phyloP scores from a whole-genome alignment of 1,140 invertebrate genomes.

The Melitaea cinxia region DNA sequence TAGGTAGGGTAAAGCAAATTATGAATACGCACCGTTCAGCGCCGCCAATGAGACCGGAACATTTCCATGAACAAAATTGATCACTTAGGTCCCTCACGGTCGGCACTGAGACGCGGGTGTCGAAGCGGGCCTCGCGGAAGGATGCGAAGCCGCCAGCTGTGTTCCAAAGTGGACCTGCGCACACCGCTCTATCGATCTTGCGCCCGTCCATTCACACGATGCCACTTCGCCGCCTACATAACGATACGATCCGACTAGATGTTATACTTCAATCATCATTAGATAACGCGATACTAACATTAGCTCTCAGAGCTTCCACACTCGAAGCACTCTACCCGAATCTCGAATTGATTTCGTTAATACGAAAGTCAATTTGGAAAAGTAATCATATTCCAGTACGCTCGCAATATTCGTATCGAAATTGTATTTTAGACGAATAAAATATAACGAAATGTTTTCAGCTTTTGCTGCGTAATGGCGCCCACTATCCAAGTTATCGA shows the following conservation, averaged over 20 bases:
- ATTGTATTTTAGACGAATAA: conserved; percentile 24
- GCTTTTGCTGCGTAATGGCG: conserved; percentile 39
- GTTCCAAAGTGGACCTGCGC: conserved; percentile 62
- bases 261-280: conserved; percentile 76
- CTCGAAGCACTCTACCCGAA: conserved; percentile 52
- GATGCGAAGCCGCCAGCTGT: conserved; percentile 65
- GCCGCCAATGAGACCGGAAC: conserved; percentile 53
- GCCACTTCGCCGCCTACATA: conserved; percentile 72
- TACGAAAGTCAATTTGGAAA: conserved; percentile 31
- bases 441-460: conserved; percentile 27
- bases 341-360: conserved; percentile 47
- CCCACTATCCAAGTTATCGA: conserved; percentile 64
- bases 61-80: conserved; percentile 54
- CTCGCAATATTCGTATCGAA: not conserved
- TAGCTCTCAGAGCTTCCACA: conserved; percentile 48
- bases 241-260: conserved; percentile 52
- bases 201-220: conserved; percentile 65
- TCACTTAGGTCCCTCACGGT: conserved; percentile 55
- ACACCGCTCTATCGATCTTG: conserved; percentile 74
- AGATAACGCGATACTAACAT: conserved; percentile 72
- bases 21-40: conserved; percentile 69
- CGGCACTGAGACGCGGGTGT: conserved; percentile 55
- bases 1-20: not conserved
- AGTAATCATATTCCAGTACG: conserved; percentile 4
- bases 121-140: conserved; percentile 45